Base-by-base conservation (phyloP, 2,797 vertebrate species). In the Hypotaenidia philippensis region DNA sequence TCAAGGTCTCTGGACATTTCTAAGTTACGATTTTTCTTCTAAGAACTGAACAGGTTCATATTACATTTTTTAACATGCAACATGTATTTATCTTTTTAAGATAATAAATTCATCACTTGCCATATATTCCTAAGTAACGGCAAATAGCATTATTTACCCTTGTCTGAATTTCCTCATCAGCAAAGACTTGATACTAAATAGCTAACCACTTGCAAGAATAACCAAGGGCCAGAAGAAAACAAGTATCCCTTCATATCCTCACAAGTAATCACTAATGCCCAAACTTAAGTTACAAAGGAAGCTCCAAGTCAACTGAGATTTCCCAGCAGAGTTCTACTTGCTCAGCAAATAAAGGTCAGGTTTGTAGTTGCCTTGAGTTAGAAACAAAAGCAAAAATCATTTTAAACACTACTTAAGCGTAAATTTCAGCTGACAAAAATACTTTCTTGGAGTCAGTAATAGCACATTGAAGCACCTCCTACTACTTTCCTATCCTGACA, bases 201-300 rank as follows among this genome's bases (percentile, higher is more conserved):
- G 40, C 21, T 12, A 68, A 89, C 31, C 10, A 69, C 25, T 79
- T 60, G 4, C 26, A 95, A 72, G 26, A 80, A 68, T 29, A 75
- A 2, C 32, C 12, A 64, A 52, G 5, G 7, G 1, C 20, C 19
- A 70, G 20, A 36, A 40, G 47, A 76, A 72, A 60, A 6, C 0
- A 0, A 20, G 2, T 29, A 31, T 32, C 34, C 47, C 11, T 61
- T 61, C 2, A 0, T 21, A 44, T 8, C 40, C 16, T 53, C 34
- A 40, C 36, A 75, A 20, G 22, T 8, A 72, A 44, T 10, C 49
- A 68, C 18, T 27, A 78, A 78, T 10, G 64, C 3, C 6, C 44
- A 74, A 88, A 49, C 1, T 2, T 13, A 61, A 56, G 32, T 8
- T 45, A 75, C 2, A 87, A 93, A 75, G 50, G 0, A 14, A 63